Conservation (phyloP, 2,113 vertebrate genomes). For the Lanius collurio region DNA sequence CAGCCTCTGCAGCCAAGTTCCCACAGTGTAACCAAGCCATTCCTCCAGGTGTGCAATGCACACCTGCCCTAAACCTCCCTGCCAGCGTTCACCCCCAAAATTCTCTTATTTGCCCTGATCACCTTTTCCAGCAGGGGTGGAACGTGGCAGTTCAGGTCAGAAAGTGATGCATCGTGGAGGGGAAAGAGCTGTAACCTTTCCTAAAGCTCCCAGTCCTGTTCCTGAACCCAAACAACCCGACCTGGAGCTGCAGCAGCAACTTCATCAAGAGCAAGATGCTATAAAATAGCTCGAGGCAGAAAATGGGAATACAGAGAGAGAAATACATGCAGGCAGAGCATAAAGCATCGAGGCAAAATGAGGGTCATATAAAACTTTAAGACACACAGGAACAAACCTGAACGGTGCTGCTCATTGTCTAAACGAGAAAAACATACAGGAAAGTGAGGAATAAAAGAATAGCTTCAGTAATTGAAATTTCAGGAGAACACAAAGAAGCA, state of each 20-base stretch:
- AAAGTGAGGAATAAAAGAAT: slow-evolving; percentile 15
- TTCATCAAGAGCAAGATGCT: not conserved
- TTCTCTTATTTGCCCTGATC: not conserved
- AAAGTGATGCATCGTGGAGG: not conserved
- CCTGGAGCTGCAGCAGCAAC: not conserved
- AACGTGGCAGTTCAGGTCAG: not conserved
- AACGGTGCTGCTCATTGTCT: not conserved
- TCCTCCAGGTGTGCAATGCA: not conserved
- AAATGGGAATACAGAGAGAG: not conserved
- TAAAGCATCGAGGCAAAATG: not conserved
- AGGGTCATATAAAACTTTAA: not conserved
- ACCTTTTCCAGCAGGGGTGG: not conserved
- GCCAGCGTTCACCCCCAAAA: not conserved
- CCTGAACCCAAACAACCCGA: not conserved
- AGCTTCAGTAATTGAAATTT: slow-evolving; percentile 52
- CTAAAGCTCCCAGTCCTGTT: not conserved
- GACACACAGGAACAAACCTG: not conserved
- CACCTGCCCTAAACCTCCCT: not conserved
- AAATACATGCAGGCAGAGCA: not conserved
- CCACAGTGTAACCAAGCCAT: too few species aligned
- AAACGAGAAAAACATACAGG: slow-evolving; percentile 29
- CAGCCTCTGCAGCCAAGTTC: not conserved
- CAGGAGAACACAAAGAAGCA: slow-evolving; percentile 24
- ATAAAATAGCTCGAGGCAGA: not conserved
- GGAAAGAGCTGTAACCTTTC: not conserved